A percentile compares a stretch with the other conserved stretches of the same genome.
Conservation (phyloP, 2,797 vertebrate species). For the Antrozous pallidus region DNA sequence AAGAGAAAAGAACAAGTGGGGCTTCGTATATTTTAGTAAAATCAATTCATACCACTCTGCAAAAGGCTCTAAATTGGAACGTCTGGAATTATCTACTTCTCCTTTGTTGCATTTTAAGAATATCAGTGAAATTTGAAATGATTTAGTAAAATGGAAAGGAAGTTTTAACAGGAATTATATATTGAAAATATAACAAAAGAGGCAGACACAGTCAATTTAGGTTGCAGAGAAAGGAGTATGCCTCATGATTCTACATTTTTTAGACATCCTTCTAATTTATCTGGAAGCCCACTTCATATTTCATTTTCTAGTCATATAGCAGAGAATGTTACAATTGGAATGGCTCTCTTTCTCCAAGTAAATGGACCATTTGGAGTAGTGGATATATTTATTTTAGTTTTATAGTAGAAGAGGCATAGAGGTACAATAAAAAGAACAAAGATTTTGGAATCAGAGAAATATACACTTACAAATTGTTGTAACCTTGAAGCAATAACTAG, state of each 20-base stretch:
- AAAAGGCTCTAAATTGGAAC: slow-evolving; percentile 59
- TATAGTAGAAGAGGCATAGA: neutral
- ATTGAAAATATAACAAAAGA: slow-evolving; percentile 49
- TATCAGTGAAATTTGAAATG: slow-evolving; percentile 66
- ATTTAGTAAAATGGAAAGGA: slow-evolving; percentile 45
- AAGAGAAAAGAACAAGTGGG: neutral
- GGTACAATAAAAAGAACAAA: slow-evolving; percentile 14
- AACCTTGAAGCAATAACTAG: neutral
- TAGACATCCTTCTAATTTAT: slow-evolving; percentile 35
- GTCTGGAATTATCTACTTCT: slow-evolving; percentile 55
- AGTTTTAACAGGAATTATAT: slow-evolving; percentile 53
- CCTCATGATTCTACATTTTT: slow-evolving; percentile 43
- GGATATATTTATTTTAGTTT: slow-evolving; percentile 27
- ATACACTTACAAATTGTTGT: neutral
- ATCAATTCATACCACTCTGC: slow-evolving; percentile 42
- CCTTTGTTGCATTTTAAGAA: slow-evolving; percentile 59
- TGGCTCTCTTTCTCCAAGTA: slow-evolving; percentile 2
- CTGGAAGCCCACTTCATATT: slow-evolving; percentile 1
- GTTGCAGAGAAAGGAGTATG: slow-evolving; percentile 9
- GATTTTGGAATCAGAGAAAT: neutral
- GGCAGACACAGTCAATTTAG: neutral
- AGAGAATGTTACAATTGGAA: neutral
- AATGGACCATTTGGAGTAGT: neutral
- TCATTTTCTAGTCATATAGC: slow-evolving; percentile 33
- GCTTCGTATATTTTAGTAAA: slow-evolving; percentile 42